A percentile compares a stretch with the other conserved stretches of the same genome.
These are phyloP conservation scores for Phalanger gymnotis DNA, from an alignment of 2,797 vertebrate genomes.

Conservation along the genomic window DNA sequence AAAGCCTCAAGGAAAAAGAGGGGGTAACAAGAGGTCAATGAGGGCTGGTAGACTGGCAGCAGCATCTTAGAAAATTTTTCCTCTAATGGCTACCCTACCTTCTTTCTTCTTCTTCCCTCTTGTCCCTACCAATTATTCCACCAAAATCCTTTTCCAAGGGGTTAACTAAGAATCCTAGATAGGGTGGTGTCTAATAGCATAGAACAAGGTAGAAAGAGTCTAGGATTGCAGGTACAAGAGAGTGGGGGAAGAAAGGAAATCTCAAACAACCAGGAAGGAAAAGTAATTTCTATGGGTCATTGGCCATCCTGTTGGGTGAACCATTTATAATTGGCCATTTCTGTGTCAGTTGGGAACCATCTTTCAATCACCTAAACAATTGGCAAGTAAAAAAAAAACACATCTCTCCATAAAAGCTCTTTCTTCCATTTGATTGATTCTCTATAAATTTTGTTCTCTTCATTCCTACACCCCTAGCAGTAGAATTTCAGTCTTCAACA, in stretches of 20 bases:
- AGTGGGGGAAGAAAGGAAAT: not conserved
- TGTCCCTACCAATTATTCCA: not conserved
- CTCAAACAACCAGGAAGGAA: not conserved
- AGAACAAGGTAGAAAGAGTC: not conserved
- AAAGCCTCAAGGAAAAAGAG: not conserved
- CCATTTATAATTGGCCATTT: not conserved
- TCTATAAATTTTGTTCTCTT: constrained; percentile 48
- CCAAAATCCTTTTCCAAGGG: not conserved
- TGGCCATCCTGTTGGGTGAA: not conserved
- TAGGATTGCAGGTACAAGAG: not conserved
- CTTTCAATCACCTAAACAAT: not conserved
- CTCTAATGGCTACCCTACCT: not conserved
- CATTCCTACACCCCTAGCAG: constrained; percentile 33
- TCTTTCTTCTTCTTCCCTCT: not conserved
- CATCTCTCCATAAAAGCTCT: constrained; percentile 3
- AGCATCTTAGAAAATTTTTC: not conserved
- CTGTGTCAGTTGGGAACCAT: not conserved
- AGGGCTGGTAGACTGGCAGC: not conserved
- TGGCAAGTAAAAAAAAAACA: not conserved
- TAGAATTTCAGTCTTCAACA: not conserved
- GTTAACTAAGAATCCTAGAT: not conserved
- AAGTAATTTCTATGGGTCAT: not conserved
- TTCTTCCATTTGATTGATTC: not conserved
- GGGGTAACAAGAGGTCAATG: not conserved
- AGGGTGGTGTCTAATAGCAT: not conserved